phyloP scores from a whole-genome alignment of 35 echinoderm and acorn worm species.

The Apostichopus japonicus region DNA sequence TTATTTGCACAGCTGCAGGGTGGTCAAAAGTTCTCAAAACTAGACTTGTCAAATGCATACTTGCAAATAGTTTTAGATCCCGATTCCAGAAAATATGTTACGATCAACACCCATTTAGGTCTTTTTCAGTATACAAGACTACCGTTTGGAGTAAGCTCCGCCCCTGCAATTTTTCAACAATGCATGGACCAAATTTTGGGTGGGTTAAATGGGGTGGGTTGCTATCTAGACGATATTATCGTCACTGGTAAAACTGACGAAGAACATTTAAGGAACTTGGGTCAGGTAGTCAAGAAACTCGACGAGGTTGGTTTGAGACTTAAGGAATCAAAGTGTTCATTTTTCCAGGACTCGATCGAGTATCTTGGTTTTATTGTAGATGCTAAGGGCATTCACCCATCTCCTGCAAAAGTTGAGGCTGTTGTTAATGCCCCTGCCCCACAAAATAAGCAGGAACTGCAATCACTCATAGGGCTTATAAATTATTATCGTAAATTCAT shows the following conservation, averaged over 20 bases:
- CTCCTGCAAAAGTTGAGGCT: background rate
- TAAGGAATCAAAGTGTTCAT: too few species aligned
- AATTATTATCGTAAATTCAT: background rate
- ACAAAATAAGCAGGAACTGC: background rate
- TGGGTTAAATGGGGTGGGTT: conserved; percentile 40
- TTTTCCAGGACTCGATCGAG: background rate
- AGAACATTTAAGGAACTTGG: conserved; percentile 43
- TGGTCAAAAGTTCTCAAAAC: conserved; percentile 57
- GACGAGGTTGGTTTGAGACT: conserved; percentile 1
- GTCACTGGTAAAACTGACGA: conserved; percentile 48
- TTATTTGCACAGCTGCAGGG: conserved; percentile 44
- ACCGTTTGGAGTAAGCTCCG: conserved; percentile 57
- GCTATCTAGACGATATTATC: conserved; percentile 64
- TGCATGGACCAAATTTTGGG: conserved; percentile 60
- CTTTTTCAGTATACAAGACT: conserved; percentile 50
- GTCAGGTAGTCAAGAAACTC: conserved; percentile 37
- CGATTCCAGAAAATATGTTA: conserved; percentile 27
- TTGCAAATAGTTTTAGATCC: conserved; percentile 57
- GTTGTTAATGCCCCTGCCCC: background rate
- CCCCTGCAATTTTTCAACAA: conserved; percentile 59
- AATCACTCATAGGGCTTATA: background rate
- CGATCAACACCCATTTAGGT: conserved; percentile 47
- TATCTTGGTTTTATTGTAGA: conserved; percentile 13
- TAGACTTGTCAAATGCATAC: conserved; percentile 65
- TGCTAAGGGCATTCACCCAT: background rate